Base-by-base conservation (phyloP, 2,113 vertebrate genomes). In the Urocitellus parryii region DNA sequence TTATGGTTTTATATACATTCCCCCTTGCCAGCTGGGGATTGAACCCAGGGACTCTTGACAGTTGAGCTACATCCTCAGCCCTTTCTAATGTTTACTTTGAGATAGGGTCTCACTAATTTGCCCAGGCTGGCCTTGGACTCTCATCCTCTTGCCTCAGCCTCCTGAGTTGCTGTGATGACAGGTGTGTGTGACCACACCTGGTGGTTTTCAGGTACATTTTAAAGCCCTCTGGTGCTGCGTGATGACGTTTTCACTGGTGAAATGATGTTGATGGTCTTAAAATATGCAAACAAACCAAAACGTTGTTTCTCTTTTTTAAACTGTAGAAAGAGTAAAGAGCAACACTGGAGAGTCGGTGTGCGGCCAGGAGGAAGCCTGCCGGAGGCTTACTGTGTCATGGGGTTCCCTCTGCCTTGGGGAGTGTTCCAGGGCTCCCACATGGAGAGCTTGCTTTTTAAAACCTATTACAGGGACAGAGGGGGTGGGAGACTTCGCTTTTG, bases 351-450 rank as follows among this genome's bases (percentile, higher is more conserved):
- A 27, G 73, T 6, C 3, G 3, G 20, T 22, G 25, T 25, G 53
- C 12, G 39, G 34, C 37, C 16, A 3, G 29, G 4, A 37, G 85
- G 17, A 45, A 12, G 20, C 5, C 8, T 16, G 2, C 0, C 0
- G 9, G 48, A 22, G 25, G 22, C 32, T 72, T 20, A 1, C 2
- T 8, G 34, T 10, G 39, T 63, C 2, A 22, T 10, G 13, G 27
- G 7, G 4, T 45, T 10, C 20, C 20, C 29, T 88, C 53, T 67
- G 2, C 11, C 51, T 70, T 5, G 51, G 22, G 37, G 73, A 88
- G 4, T n/a, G 34, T 90, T 94, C 39, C 39, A 11, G 4, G 2
- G 27, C 42, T 65, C 67, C 37, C 6, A 6, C 32, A 27, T 76
- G 29, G 32, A 77, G 76, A 42, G 63, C 14, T 81, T 42, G 32